Base-by-base conservation (phyloP, 2,113 vertebrate species). In the Shinisaurus crocodilurus region DNA sequence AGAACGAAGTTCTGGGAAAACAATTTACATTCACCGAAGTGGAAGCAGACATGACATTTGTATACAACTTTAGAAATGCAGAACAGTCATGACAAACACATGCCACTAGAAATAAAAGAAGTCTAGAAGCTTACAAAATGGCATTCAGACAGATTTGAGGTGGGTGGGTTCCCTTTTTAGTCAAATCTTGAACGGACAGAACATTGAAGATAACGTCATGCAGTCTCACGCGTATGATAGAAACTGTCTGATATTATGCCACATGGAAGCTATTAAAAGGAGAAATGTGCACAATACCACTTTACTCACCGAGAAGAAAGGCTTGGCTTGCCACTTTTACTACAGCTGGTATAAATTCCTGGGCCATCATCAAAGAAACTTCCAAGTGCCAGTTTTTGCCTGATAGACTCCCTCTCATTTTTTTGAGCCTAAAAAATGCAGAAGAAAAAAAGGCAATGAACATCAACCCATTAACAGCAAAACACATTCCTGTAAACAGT, bases 321-420 rank as follows among this genome's bases (percentile, higher is more conserved):
- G 96, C 99, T 99, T 54, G 99, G 99, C 95, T 99, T 99, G 95
- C 99, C 99, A 0, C 99, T 99, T 96, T 98, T 99, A 97, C 98
- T 99, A 96, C 99, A 99, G 98, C 98, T 98, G 89, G 98, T 99
- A 90, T 99, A 99, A 95, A 99, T 98, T 82, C 99, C 99, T 0
- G 99, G 99, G 92, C 99, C 99, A 97, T 99, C 99, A 32, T 99
- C 99, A 43, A 99, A 99, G 98, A 99, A 99, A 96, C 99, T 99
- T 91, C 99, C 99, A 93, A 99, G 98, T 2, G 99, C 99, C 98
- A 99, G 96, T 97, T 99, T 99, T 98, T 99, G 99, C 96, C 99
- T 96, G 97, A 99, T 99, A 83, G 99, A 99, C 96, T 99, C 99
- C 34, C 99, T 98, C 96, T 99, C 99, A 98, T 99, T 99, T 97